Evolutionary conservation across 2,888 invertebrate genomes (phyloP), one percentile per base, ranked within the genome.

Genomic region (Mythimna pallens): DNA sequence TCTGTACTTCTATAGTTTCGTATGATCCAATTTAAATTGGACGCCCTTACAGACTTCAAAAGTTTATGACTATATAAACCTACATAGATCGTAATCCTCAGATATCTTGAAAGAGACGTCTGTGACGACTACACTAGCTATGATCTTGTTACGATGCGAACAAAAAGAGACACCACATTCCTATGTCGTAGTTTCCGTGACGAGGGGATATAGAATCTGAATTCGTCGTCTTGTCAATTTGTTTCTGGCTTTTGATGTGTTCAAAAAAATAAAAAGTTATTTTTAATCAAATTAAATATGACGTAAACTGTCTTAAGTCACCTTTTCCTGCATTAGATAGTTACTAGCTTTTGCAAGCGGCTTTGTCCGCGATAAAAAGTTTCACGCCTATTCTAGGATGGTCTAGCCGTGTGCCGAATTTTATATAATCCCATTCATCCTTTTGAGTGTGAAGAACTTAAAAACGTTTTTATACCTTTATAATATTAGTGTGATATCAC

Each of bases 21-120:
- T 40, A 40, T 36, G 65, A 65, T 52, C 3, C 52, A 65, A 64
- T 52, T 73, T 36, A 25, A 73, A 63, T 55, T 55, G n/a, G 34
- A 72, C 34, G n/a, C 8, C 30, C 8, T 12, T 54, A 50, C n/a
- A 34, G 4, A n/a, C n/a, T 30, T 34, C 36, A 36, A 12, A 54
- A 63, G 6, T 55, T 63, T 63, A 72, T 55, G 54, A 12, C 6
- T 7, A 9, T 9, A 47, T 73, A 74, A 73, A 34, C 25, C 47
- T 47, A 47, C 6, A 47, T 55, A 47, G 25, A 25, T 55, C 54
- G 34, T 62, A 36, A 54, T 52, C 3, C 52, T 52, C 20, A 25
- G 25, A 54, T 36, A 25, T 73, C 74, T 22, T 43, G 22, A 36
- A 34, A 70, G 17, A n/a, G 40, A 50, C 17, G 2, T 40, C 3